Base-by-base conservation (phyloP, 2,888 invertebrate genomes). In the Hipparchia semele region DNA sequence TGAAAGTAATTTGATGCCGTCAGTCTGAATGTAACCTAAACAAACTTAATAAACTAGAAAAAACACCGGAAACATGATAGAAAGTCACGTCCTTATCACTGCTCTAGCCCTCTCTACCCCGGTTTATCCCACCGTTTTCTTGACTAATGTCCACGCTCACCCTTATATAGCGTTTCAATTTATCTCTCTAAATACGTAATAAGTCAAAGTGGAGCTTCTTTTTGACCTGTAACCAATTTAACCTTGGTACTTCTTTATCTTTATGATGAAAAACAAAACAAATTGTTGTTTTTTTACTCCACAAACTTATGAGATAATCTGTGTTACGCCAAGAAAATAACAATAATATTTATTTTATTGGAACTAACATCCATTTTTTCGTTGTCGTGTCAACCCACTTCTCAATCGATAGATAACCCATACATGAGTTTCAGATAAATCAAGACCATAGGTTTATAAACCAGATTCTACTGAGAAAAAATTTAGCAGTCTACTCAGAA, bases 141-240 rank as follows among this genome's bases (percentile, higher is more conserved):
- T 76, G 75, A 76, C 61, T 69, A 71, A 76, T 76, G 71, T 68
- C 68, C 67, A 71, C 46, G 66, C 75, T 73, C 73, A 73, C 71
- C 75, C 73, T 71, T 67, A 73, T 62, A 75, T 73, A 76, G 59
- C 73, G 62, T 67, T 69, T 69, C 76, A 67, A 76, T 76, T 75
- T 72, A 69, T 76, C 74, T 71, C 54, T 62, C 71, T 73, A 76
- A 76, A 75, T 75, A 68, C 76, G 69, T 73, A 73, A 76, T 76
- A 76, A 74, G 72, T 76, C 76, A 76, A 73, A 71, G 75, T 58
- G 68, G 53, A 73, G 68, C 71, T 64, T 70, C 74, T 69, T 70
- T 70, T 61, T 72, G 72, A 76, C 67, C 68, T 70, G 60, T 62
- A 39, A 53, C 7, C 59, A 45, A 53, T 66, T 53, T 12, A 54